Percentiles rank a stretch among this genome's conserved stretches.
Conservation (phyloP, 2,797 vertebrate species). For the Lophius americanus region DNA sequence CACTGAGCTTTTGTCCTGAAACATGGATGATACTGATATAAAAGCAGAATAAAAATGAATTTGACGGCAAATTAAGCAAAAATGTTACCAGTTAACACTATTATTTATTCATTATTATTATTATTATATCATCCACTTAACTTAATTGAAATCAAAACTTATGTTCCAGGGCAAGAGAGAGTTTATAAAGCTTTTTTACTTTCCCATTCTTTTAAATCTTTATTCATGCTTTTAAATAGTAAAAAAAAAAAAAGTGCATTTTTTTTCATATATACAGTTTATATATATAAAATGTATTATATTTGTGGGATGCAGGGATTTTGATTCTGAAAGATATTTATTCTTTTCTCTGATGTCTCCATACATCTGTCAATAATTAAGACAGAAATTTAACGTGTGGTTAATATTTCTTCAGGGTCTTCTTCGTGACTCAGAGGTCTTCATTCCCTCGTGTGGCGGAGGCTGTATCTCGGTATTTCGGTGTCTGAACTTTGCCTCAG, state of each 20-base stretch:
- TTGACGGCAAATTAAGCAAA: not conserved
- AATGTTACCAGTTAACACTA: too few species aligned
- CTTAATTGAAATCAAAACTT: too few species aligned
- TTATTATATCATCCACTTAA: too few species aligned
- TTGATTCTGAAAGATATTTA: not conserved
- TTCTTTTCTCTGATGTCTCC: conserved; percentile 4
- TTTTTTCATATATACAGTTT: not conserved
- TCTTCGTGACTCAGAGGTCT: conserved; percentile 58
- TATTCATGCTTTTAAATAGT: too few species aligned
- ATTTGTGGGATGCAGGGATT: not conserved
- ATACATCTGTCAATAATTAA: conserved; percentile 27
- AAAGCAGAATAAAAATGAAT: not conserved
- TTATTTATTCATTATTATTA: too few species aligned
- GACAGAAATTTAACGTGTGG: conserved; percentile 37
- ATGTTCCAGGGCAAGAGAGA: too few species aligned
- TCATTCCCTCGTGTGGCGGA: conserved; percentile 34
- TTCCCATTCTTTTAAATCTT: not conserved
- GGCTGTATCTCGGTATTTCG: conserved; percentile 63
- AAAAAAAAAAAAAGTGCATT: too few species aligned
- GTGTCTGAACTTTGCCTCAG: conserved; percentile 66
- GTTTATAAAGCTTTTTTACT: not conserved
- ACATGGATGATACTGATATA: conserved; percentile 25
- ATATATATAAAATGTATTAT: not conserved
- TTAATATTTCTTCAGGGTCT: conserved; percentile 36
- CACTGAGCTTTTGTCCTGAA: conserved; percentile 59